Evolutionary conservation across 2,888 invertebrate genomes (phyloP).

Genomic region (Yponomeuta malinellus): DNA sequence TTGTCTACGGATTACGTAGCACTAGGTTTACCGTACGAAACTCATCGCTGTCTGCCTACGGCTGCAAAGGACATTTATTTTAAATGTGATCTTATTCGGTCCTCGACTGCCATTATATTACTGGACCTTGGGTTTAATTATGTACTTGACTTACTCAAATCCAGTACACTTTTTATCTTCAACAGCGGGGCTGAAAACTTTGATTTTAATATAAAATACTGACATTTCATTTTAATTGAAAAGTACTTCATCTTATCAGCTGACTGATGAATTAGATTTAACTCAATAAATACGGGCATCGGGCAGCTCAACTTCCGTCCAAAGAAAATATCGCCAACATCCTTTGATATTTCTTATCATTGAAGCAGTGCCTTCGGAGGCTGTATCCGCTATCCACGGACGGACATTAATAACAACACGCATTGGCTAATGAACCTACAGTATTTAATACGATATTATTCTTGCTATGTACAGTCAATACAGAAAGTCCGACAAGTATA

Average conservation of each 20-base stretch:
- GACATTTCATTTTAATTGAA: neutral
- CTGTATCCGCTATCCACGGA: slow-evolving; percentile 20
- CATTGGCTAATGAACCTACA: slow-evolving; percentile 37
- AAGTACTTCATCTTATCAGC: neutral
- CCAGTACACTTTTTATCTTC: too few species aligned
- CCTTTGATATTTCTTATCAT: slow-evolving; percentile 29
- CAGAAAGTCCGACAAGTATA: neutral
- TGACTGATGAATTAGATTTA: neutral
- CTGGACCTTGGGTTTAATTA: neutral
- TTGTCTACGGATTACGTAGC: neutral
- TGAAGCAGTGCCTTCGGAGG: slow-evolving; percentile 14
- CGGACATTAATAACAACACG: slow-evolving; percentile 31
- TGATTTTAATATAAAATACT: neutral
- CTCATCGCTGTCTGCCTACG: neutral
- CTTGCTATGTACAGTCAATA: slow-evolving; percentile 6
- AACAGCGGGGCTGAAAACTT: neutral
- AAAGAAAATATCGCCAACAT: slow-evolving; percentile 29
- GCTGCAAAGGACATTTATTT: neutral
- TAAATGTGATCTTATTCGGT: neutral
- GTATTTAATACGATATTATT: slow-evolving; percentile 25
- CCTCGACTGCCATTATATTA: neutral
- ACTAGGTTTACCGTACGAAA: neutral
- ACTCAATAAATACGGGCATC: neutral
- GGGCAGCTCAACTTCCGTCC: neutral
- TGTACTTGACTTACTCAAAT: neutral